These are phyloP conservation scores for Pogonomyrmex californicus DNA, from an alignment of 1,140 invertebrate species.

Conservation along the genomic window DNA sequence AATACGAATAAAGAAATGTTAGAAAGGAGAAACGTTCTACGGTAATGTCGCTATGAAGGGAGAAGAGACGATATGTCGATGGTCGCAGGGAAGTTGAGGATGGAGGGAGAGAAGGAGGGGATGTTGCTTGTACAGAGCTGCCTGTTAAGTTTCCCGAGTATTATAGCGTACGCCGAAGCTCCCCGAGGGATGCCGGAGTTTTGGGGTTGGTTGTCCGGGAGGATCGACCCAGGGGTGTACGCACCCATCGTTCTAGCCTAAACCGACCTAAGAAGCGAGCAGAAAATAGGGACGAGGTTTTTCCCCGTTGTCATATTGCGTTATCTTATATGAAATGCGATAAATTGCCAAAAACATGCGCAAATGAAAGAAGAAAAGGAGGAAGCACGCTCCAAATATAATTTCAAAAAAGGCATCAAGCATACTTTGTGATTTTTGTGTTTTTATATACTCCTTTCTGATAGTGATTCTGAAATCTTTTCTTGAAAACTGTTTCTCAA, in stretches of 20 bases:
- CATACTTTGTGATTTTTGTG: not conserved
- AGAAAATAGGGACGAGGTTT: not conserved
- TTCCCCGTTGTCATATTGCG: not conserved
- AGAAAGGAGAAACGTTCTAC: not conserved
- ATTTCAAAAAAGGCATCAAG: not conserved
- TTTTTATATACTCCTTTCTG: not conserved
- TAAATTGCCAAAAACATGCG: slow-evolving; percentile 61
- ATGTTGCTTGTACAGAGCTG: slow-evolving; percentile 64
- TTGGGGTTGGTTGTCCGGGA: slow-evolving; percentile 67
- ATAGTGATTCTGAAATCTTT: not conserved
- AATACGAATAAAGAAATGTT: not conserved
- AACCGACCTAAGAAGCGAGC: slow-evolving; percentile 49
- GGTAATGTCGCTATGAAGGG: not conserved
- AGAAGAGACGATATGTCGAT: not conserved
- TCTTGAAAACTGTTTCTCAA: not conserved
- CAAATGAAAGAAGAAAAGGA: not conserved
- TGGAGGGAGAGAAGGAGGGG: slow-evolving; percentile 27
- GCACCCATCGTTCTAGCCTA: slow-evolving; percentile 62
- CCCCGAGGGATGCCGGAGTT: slow-evolving; percentile 66
- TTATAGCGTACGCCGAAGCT: slow-evolving; percentile 69
- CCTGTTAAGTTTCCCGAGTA: slow-evolving; percentile 75
- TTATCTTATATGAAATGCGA: slow-evolving; percentile 45
- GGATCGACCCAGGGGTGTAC: slow-evolving; percentile 67
- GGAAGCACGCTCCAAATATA: slow-evolving; percentile 33
- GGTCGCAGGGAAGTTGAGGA: slow-evolving; percentile 4